Evolutionary conservation across 2,113 vertebrate genomes (phyloP).

Genomic region (Triplophysa tibetana): DNA sequence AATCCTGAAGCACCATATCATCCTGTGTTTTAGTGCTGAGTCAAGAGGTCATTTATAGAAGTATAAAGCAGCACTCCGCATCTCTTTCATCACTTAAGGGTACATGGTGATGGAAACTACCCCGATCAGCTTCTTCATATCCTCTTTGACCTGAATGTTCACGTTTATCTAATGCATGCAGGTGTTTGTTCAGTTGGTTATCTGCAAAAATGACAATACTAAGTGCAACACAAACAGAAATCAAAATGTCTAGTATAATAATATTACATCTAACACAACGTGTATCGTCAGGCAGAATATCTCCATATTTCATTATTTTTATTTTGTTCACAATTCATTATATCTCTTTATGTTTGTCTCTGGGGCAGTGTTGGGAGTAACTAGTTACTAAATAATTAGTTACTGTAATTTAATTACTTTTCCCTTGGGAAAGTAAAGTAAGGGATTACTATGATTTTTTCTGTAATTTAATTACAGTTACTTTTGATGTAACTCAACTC

Average conservation of each 20-base stretch:
- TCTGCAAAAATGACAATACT: neutral
- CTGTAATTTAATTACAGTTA: too few relatives aligned
- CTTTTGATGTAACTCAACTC: too few relatives aligned
- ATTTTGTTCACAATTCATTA: too few relatives aligned
- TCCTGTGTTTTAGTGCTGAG: constrained; percentile 14
- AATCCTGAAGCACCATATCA: constrained; percentile 18
- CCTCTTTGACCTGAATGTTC: constrained; percentile 25
- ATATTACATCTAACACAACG: neutral
- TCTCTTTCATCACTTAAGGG: constrained; percentile 33
- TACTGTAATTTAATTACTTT: too few relatives aligned
- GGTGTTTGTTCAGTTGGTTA: neutral
- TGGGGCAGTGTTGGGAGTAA: too few relatives aligned
- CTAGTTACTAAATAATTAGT: too few relatives aligned
- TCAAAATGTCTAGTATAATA: too few relatives aligned
- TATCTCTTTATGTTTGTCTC: too few relatives aligned
- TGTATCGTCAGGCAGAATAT: too few relatives aligned
- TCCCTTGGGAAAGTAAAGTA: too few relatives aligned
- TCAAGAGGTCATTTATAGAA: constrained; percentile 36
- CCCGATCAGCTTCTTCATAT: constrained; percentile 23
- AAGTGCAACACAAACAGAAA: neutral
- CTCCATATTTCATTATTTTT: too few relatives aligned
- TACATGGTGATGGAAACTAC: constrained; percentile 21
- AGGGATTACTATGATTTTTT: too few relatives aligned
- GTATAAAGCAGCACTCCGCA: constrained; percentile 31
- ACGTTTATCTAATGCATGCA: neutral